A percentile compares a stretch with the other conserved stretches of the same genome.
phyloP scores from a whole-genome alignment of 35 echinoderm and acorn worm genomes.

The Amphiura filiformis region DNA sequence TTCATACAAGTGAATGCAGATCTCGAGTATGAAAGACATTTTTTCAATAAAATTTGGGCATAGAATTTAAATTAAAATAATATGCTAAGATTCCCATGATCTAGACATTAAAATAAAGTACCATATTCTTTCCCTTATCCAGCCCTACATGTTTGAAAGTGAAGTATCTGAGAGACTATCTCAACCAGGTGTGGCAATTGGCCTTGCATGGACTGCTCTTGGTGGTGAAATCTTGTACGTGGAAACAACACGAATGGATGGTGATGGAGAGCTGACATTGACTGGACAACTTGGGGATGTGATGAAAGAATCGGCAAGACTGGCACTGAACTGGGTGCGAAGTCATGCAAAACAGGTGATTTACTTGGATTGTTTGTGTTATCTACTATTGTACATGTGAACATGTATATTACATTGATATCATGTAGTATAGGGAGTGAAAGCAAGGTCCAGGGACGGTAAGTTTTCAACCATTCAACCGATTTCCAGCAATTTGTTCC shows the following conservation, averaged over 20 bases:
- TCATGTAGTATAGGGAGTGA: no score
- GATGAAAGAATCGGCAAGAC: constrained; percentile 94
- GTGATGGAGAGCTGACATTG: constrained; percentile 83
- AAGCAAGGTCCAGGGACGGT: no score
- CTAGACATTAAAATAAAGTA: no score
- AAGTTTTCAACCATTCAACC: no score
- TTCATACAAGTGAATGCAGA: no score
- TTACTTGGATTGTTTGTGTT: neutral
- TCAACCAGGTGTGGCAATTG: constrained; percentile 92
- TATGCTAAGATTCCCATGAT: no score
- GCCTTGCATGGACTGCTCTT: constrained; percentile 91
- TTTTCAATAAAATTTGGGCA: no score
- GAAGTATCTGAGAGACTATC: constrained; percentile 87
- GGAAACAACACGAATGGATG: constrained; percentile 95
- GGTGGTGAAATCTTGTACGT: constrained; percentile 98
- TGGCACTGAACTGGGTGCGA: constrained; percentile 94
- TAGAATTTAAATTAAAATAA: no score
- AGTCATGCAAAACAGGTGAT: constrained; percentile 85
- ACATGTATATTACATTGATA: no score
- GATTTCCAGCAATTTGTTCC: no score
- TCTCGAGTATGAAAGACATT: no score
- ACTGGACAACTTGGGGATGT: constrained; percentile 98
- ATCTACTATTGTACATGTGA: no score
- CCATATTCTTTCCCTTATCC: constrained; percentile 21
- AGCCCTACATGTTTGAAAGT: constrained; percentile 87